Evolutionary conservation across 2,797 vertebrate species (phyloP).

Genomic region (Gadopsis marmoratus): DNA sequence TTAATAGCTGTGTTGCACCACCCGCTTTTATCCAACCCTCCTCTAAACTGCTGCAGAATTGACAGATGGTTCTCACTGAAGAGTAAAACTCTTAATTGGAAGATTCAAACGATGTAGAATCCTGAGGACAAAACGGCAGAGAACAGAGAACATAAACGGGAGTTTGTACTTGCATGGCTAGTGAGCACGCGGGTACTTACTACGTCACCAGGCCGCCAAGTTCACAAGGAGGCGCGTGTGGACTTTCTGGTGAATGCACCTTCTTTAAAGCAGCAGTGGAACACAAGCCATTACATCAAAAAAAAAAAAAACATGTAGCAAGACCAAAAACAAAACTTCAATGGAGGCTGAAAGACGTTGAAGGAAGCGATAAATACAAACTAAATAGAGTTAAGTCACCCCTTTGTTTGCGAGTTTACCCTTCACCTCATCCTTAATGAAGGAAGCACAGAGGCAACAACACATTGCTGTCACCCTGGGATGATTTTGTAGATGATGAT

Average conservation of each 20-base stretch:
- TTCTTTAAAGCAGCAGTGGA: not conserved
- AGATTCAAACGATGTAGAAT: too few species aligned
- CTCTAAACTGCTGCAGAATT: not conserved
- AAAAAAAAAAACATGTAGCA: not conserved
- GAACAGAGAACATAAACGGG: too few species aligned
- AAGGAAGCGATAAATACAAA: not conserved
- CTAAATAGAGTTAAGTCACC: not conserved
- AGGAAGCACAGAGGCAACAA: not conserved
- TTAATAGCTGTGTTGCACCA: too few species aligned
- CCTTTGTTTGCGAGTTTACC: not conserved
- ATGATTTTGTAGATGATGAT: conserved; percentile 27
- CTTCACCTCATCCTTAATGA: not conserved
- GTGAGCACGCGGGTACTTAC: too few species aligned
- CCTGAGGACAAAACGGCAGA: too few species aligned
- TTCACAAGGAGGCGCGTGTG: not conserved
- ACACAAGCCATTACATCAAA: too few species aligned
- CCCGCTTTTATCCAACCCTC: too few species aligned
- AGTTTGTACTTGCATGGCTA: too few species aligned
- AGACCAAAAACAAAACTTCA: not conserved
- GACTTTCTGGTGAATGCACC: not conserved
- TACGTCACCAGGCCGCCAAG: not conserved
- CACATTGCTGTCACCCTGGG: conserved; percentile 17
- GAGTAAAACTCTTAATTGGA: too few species aligned
- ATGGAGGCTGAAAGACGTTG: not conserved
- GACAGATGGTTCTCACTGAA: too few species aligned